These are phyloP conservation scores for Ichneumoninae sp. DNA, from an alignment of 2,888 invertebrate species.

Conservation along the genomic window DNA sequence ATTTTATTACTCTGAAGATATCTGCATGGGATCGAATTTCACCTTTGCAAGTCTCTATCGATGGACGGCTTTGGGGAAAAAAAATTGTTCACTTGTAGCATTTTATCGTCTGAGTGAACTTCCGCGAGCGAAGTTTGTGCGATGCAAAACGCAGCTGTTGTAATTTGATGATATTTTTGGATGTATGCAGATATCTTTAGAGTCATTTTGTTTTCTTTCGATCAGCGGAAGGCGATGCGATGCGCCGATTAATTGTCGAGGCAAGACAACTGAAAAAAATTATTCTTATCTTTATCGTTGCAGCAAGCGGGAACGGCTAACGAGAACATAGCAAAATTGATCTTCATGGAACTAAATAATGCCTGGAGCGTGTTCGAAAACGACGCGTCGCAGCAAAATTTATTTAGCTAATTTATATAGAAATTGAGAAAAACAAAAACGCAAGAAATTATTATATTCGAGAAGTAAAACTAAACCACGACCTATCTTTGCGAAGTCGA, in stretches of 20 bases:
- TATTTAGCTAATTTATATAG: constrained; percentile 86
- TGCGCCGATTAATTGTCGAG: constrained; percentile 6
- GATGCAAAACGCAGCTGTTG: too few relatives aligned
- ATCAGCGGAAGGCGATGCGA: background rate
- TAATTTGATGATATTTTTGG: too few relatives aligned
- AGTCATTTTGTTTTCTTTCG: constrained; percentile 13
- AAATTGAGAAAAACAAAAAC: constrained; percentile 38
- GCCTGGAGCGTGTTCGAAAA: constrained; percentile 99
- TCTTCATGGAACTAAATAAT: constrained; percentile 99
- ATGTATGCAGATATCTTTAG: background rate
- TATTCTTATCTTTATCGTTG: constrained; percentile 77
- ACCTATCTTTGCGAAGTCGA: constrained; percentile 63
- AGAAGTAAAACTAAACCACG: constrained; percentile 52
- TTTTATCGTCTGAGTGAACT: too few relatives aligned
- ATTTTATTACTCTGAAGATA: background rate
- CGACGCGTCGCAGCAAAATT: constrained; percentile 92
- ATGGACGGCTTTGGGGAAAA: too few relatives aligned
- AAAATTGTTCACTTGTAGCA: too few relatives aligned
- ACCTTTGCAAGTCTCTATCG: too few relatives aligned
- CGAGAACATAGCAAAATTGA: constrained; percentile 96
- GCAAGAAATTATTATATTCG: constrained; percentile 43
- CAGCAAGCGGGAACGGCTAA: constrained; percentile 97
- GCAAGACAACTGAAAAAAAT: constrained; percentile 35
- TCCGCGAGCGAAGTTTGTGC: too few relatives aligned
- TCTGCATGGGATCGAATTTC: too few relatives aligned